A percentile compares a stretch with the other conserved stretches of the same genome.
Evolutionary conservation across 2,113 vertebrate genomes (phyloP).

Genomic region (Tupaia tana): DNA sequence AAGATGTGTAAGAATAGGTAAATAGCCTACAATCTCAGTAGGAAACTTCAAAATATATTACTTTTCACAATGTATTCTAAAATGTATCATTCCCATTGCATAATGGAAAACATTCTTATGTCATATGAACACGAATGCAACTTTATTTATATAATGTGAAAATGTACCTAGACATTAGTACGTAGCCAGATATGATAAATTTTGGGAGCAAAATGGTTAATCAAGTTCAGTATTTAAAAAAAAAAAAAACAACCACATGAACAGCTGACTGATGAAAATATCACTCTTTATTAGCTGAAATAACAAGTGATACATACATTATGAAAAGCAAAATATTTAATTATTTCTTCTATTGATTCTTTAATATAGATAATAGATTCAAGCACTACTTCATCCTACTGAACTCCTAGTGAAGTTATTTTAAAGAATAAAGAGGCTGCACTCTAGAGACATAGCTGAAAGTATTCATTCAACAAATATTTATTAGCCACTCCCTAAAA

Average conservation of each 20-base stretch:
- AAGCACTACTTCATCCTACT: neutral
- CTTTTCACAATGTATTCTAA: constrained; percentile 32
- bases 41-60: constrained; percentile 21
- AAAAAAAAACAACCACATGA: neutral
- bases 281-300: constrained; percentile 1
- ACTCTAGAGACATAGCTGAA: neutral
- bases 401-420: neutral
- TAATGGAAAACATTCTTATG: constrained; percentile 31
- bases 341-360: neutral
- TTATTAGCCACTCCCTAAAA: neutral
- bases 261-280: constrained; percentile 14
- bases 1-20: neutral
- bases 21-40: neutral
- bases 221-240: neutral
- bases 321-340: neutral
- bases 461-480: neutral
- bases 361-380: neutral
- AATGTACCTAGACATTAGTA: neutral
- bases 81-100: constrained; percentile 39
- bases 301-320: neutral
- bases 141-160: constrained; percentile 42
- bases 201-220: constrained; percentile 18
- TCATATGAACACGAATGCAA: constrained; percentile 14
- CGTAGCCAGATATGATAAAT: constrained; percentile 3
- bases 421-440: neutral